Percentiles rank a stretch among this genome's conserved stretches.
phyloP scores from a whole-genome alignment of 2,797 vertebrate species.

The Nannoperca obscura region DNA sequence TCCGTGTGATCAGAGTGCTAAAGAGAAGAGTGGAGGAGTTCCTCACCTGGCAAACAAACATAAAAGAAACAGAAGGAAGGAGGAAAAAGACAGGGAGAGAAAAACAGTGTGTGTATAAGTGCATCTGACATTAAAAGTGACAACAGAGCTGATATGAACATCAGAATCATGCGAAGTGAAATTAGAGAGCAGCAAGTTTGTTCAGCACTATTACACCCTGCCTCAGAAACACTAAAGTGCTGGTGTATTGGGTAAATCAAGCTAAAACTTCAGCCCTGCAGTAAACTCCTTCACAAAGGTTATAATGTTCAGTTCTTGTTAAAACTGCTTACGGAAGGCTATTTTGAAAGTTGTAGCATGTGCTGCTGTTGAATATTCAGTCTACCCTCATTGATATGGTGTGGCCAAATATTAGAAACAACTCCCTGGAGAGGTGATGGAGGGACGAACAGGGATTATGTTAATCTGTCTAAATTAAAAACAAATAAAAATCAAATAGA shows the following conservation, averaged over 20 bases:
- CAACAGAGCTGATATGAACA: background rate
- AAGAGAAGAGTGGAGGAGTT: conserved; percentile 98
- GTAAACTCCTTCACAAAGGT: background rate
- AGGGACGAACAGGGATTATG: no score
- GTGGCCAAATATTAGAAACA: background rate
- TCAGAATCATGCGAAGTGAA: background rate
- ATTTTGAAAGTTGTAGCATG: background rate
- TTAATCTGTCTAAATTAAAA: background rate
- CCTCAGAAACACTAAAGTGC: no score
- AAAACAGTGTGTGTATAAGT: background rate
- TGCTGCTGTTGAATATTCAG: background rate
- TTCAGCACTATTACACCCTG: background rate
- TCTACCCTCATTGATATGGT: background rate
- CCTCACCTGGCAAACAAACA: conserved; percentile 87
- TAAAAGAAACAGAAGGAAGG: background rate
- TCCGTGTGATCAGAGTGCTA: conserved; percentile 95
- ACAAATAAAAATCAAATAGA: background rate
- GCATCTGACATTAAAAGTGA: conserved; percentile 6
- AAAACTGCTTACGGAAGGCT: background rate
- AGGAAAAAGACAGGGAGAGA: background rate
- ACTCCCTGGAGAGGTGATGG: background rate
- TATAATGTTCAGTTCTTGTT: no score
- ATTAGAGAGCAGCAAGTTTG: background rate
- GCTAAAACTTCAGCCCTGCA: background rate
- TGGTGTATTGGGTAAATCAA: background rate